phyloP scores from a whole-genome alignment of 2,113 vertebrate species.

The Bostrychus sinensis region DNA sequence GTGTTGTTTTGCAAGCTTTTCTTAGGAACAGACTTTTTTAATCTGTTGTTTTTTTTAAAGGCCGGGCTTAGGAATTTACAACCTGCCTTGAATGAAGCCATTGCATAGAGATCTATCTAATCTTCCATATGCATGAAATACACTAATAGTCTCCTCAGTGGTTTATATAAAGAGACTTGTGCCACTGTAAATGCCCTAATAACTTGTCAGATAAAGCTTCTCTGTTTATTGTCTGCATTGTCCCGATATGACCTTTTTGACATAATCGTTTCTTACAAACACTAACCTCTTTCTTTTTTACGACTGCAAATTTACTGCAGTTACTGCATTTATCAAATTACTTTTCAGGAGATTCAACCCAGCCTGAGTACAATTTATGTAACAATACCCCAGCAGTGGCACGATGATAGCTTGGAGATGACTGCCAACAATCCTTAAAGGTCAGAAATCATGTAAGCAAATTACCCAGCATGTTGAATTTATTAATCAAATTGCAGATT shows the following conservation, averaged over 20 bases:
- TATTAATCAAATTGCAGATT: slow-evolving; percentile 15
- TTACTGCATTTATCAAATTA: neutral
- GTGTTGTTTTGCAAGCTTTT: no score
- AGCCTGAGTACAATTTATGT: neutral
- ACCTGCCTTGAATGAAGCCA: no score
- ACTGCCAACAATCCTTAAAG: slow-evolving; percentile 7
- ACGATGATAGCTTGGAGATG: neutral
- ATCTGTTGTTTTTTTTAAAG: no score
- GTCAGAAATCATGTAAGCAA: slow-evolving; percentile 11
- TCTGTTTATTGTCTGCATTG: neutral
- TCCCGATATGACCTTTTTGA: slow-evolving; percentile 1
- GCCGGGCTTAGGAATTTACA: no score
- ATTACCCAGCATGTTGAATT: slow-evolving; percentile 1
- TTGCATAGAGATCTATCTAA: no score
- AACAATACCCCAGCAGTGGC: neutral
- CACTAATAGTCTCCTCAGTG: no score
- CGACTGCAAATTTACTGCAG: neutral
- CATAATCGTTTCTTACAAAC: neutral
- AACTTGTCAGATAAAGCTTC: neutral
- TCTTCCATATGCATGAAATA: no score
- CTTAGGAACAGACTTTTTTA: no score
- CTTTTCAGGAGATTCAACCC: slow-evolving; percentile 7
- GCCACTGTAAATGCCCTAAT: neutral
- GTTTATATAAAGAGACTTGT: neutral
- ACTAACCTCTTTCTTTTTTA: neutral